Conservation (phyloP, 2,113 vertebrate genomes). For the Turnix velox region DNA sequence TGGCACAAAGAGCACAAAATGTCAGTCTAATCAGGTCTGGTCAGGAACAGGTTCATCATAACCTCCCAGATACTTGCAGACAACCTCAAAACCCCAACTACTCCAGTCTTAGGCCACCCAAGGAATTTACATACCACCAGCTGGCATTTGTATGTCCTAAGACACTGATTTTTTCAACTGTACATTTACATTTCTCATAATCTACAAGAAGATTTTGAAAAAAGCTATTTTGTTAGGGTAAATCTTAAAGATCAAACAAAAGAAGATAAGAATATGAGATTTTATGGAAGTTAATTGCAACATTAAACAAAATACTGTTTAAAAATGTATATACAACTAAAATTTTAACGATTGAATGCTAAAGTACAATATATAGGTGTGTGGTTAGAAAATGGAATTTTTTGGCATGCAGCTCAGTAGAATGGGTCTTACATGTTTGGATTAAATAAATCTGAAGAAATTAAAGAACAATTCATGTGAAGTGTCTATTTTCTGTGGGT, state of each 20-base stretch:
- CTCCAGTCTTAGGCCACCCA: conserved; percentile 9
- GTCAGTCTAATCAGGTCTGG: background rate
- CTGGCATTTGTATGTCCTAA: background rate
- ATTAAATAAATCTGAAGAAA: background rate
- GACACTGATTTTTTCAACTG: background rate
- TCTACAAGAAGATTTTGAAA: background rate
- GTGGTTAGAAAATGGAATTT: background rate
- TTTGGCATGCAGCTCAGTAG: background rate
- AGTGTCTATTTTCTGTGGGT: background rate
- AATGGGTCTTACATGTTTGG: background rate
- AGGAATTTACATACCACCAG: background rate
- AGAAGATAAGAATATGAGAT: background rate
- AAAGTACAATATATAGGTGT: background rate
- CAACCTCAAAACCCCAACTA: background rate
- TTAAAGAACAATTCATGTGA: background rate
- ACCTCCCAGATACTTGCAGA: background rate
- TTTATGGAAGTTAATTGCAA: background rate
- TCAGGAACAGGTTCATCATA: conserved; percentile 3
- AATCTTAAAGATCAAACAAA: background rate
- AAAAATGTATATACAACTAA: background rate
- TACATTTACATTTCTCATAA: background rate
- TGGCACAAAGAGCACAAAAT: background rate
- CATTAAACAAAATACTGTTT: background rate
- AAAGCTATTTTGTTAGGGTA: background rate
- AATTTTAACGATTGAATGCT: background rate